Evolutionary conservation across 2,888 invertebrate genomes (phyloP).

Genomic region (Heliconius cydno): DNA sequence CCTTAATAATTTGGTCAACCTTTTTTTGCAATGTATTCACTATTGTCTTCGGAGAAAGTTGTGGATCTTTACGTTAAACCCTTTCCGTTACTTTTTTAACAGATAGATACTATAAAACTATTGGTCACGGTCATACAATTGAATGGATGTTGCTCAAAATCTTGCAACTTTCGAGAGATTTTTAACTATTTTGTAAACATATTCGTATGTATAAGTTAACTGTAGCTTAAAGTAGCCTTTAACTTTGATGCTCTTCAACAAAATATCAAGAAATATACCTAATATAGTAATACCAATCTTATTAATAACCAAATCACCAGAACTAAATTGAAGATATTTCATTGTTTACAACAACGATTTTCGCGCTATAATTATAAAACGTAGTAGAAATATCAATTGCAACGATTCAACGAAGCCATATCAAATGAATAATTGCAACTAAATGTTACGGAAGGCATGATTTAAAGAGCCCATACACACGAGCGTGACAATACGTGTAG

Average conservation of each 20-base stretch:
- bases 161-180: not conserved
- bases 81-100: constrained; percentile 64
- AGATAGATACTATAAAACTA: constrained; percentile 44
- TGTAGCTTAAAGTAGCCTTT: no score
- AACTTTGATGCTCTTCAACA: no score
- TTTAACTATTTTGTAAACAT: not conserved
- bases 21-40: constrained; percentile 35
- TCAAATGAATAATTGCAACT: constrained; percentile 78
- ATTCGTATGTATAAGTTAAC: no score
- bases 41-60: constrained; percentile 74
- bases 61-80: constrained; percentile 67
- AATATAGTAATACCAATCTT: constrained; percentile 40
- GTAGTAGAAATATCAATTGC: constrained; percentile 53
- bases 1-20: constrained; percentile 59
- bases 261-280: constrained; percentile 27
- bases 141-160: constrained; percentile 19
- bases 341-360: constrained; percentile 39
- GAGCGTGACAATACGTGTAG: constrained; percentile 48
- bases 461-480: constrained; percentile 57
- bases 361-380: constrained; percentile 35
- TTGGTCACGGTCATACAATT: constrained; percentile 41
- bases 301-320: constrained; percentile 30
- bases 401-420: constrained; percentile 70
- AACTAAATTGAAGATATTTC: constrained; percentile 34
- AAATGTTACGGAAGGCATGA: constrained; percentile 64